Conservation (phyloP, 2,888 invertebrate species). For the Marronus borbonicus region DNA sequence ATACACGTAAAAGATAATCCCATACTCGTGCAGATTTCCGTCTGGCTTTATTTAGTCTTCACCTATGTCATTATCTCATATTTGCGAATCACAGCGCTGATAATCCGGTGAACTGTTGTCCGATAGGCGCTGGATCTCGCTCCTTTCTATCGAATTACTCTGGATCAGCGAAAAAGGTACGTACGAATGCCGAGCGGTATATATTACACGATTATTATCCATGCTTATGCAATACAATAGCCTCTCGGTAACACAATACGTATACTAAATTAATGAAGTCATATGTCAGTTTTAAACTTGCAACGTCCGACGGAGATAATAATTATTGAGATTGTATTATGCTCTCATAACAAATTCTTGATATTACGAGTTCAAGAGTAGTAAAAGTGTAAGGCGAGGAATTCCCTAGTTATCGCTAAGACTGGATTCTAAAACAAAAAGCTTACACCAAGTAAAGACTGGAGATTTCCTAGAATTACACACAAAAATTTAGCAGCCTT, state of each 20-base stretch:
- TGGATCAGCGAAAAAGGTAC: slow-evolving; percentile 19
- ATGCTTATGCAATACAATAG: not conserved
- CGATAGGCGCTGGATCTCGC: not conserved
- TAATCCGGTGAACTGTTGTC: not conserved
- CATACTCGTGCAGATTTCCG: not conserved
- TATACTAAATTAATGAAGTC: slow-evolving; percentile 12
- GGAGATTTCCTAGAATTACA: no score
- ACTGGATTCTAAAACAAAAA: no score
- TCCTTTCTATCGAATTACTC: slow-evolving; percentile 6
- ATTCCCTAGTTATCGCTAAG: no score
- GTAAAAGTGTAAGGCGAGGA: no score
- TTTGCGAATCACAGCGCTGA: not conserved
- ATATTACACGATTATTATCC: not conserved
- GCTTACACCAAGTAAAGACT: no score
- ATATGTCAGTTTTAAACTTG: slow-evolving; percentile 15
- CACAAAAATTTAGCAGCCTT: no score
- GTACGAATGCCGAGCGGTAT: slow-evolving; percentile 8
- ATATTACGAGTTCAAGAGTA: not conserved
- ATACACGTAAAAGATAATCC: not conserved
- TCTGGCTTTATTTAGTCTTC: slow-evolving; percentile 2
- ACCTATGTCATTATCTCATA: not conserved
- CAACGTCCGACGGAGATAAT: slow-evolving; percentile 5
- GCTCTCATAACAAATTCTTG: not conserved
- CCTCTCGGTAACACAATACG: not conserved
- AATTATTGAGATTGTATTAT: no score